These are phyloP conservation scores for Anser cygnoides DNA, from an alignment of 2,113 vertebrate genomes.

Conservation along the genomic window DNA sequence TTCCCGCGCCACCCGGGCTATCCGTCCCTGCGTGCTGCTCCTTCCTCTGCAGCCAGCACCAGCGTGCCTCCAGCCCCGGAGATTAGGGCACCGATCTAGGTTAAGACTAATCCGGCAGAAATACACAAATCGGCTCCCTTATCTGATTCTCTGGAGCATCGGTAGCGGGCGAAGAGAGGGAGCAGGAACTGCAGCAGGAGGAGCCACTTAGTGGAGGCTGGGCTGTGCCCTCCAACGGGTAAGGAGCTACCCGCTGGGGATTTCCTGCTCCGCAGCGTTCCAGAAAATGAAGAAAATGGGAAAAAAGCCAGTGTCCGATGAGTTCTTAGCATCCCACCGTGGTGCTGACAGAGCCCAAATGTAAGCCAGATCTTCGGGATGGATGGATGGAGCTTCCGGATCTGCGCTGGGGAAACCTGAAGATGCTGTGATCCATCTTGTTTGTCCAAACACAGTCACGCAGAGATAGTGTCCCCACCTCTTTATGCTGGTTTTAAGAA, in stretches of 20 bases:
- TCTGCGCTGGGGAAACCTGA: not conserved
- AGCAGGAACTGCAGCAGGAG: not conserved
- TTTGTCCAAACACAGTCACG: not conserved
- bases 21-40: not conserved
- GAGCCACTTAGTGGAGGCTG: not conserved
- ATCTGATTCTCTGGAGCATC: not conserved
- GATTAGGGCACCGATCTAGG: conserved; percentile 51
- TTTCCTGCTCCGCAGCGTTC: not conserved
- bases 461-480: not conserved
- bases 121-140: conserved; percentile 22
- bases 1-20: not conserved
- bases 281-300: not conserved
- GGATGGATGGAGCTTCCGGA: not conserved
- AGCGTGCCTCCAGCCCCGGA: not conserved
- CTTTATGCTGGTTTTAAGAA: not conserved
- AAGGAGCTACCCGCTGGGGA: not conserved
- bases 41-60: not conserved
- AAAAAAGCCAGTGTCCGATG: fast-evolving
- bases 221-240: not conserved
- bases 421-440: not conserved
- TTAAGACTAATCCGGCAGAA: conserved; percentile 60
- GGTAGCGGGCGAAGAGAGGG: not conserved
- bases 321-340: not conserved
- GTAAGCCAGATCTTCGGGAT: not conserved
- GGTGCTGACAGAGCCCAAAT: not conserved